These are phyloP conservation scores for Pogoniulus pusillus DNA, from an alignment of 2,797 vertebrate genomes.

Conservation along the genomic window DNA sequence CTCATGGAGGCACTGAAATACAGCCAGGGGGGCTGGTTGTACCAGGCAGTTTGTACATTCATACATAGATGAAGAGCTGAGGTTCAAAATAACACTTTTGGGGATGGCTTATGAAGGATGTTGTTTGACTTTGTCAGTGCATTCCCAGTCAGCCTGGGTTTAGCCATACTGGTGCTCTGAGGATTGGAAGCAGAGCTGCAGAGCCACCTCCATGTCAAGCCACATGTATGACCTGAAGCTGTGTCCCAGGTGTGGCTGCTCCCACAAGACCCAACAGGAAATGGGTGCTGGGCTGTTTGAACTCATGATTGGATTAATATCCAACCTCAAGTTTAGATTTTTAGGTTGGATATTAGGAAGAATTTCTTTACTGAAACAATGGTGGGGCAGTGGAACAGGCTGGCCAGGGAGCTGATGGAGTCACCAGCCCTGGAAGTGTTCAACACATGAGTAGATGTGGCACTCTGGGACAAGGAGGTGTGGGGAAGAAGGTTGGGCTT, in stretches of 20 bases:
- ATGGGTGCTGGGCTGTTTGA: background rate
- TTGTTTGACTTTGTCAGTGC: background rate
- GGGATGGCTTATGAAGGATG: background rate
- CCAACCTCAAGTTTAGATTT: no score
- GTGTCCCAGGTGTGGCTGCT: background rate
- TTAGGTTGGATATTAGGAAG: no score
- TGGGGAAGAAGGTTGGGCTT: no score
- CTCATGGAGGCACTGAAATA: background rate
- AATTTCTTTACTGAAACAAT: no score
- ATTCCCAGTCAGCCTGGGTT: background rate
- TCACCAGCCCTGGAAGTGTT: no score
- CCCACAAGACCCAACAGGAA: background rate
- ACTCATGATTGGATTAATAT: background rate
- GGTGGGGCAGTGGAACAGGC: no score
- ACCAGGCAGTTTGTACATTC: background rate
- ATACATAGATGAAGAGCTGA: background rate
- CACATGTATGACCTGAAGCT: background rate
- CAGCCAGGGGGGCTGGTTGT: background rate
- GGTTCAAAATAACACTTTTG: background rate
- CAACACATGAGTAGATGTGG: no score
- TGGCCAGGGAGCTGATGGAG: no score
- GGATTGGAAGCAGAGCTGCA: background rate
- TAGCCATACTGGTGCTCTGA: background rate
- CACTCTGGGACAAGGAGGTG: no score
- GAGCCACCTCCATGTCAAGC: background rate